Conservation (phyloP, 2,113 vertebrate genomes). For the Corythornis madagascariensis region DNA sequence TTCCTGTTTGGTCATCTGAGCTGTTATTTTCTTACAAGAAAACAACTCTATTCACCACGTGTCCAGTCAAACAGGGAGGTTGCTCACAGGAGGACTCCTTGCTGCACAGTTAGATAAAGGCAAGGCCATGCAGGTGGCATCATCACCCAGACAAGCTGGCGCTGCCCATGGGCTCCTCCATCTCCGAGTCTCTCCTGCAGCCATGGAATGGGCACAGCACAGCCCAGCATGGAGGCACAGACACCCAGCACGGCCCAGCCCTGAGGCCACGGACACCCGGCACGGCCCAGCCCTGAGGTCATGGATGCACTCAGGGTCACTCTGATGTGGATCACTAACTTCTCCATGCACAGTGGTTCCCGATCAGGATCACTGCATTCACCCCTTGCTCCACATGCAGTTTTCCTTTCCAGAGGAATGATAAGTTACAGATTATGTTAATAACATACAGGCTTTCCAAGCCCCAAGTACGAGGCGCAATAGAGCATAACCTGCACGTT, state of each 20-base stretch:
- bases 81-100: not conserved
- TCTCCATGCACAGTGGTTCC: not conserved
- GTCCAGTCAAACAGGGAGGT: not conserved
- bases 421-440: constrained; percentile 38
- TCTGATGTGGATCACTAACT: not conserved
- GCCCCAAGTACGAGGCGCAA: not conserved
- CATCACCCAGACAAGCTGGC: fast-evolving
- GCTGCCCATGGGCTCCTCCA: fast-evolving
- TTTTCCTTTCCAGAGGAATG: not conserved
- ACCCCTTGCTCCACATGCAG: not conserved
- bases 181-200: not conserved
- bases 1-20: not conserved
- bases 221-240: not conserved
- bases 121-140: not conserved
- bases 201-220: fast-evolving
- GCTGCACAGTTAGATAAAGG: not conserved
- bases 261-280: not conserved
- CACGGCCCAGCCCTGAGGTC: not conserved
- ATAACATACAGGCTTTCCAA: not conserved
- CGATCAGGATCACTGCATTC: not conserved
- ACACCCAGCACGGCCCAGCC: not conserved
- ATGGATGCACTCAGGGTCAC: not conserved
- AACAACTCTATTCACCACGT: not conserved
- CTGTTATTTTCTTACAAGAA: not conserved
- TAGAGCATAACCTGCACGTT: not conserved